Percentiles rank a stretch among this genome's conserved stretches.
Conservation (phyloP, 2,113 vertebrate species). For the Festucalex cinctus region DNA sequence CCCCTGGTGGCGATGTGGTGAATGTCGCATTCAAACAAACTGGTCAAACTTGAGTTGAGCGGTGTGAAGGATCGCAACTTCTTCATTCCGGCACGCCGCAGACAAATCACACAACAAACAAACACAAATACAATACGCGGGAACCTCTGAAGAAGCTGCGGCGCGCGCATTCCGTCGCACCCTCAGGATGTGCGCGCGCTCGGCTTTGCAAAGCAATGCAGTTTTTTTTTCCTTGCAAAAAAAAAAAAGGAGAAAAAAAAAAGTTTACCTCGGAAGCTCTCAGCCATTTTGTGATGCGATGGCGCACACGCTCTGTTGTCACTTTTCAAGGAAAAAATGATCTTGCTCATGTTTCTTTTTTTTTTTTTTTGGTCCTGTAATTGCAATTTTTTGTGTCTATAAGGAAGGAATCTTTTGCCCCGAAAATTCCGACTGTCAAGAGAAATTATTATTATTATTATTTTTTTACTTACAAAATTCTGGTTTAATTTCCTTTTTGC, state of each 20-base stretch:
- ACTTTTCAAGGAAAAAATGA: conserved; percentile 48
- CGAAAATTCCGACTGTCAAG: no score
- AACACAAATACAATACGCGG: conserved; percentile 27
- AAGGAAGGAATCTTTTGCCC: conserved; percentile 29
- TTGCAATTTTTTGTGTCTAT: conserved; percentile 32
- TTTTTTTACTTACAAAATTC: neutral
- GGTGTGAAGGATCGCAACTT: conserved; percentile 14
- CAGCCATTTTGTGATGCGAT: conserved; percentile 65
- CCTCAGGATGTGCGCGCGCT: conserved; percentile 11
- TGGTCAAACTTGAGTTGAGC: conserved; percentile 30
- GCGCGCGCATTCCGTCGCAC: conserved; percentile 27
- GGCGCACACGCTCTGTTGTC: conserved; percentile 38
- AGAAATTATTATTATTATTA: no score
- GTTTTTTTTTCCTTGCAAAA: conserved; percentile 22
- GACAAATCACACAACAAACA: conserved; percentile 49
- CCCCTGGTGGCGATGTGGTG: conserved; percentile 18
- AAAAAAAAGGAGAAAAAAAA: conserved; percentile 38
- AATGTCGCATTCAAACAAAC: conserved; percentile 1
- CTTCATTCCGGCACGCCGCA: conserved; percentile 55
- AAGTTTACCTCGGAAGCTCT: conserved; percentile 70
- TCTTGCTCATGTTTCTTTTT: neutral
- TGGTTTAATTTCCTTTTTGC: neutral
- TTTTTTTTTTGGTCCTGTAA: conserved; percentile 17
- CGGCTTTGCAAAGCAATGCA: conserved; percentile 53
- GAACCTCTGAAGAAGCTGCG: conserved; percentile 53